Conservation (phyloP, 2,113 vertebrate genomes). For the Conger conger region DNA sequence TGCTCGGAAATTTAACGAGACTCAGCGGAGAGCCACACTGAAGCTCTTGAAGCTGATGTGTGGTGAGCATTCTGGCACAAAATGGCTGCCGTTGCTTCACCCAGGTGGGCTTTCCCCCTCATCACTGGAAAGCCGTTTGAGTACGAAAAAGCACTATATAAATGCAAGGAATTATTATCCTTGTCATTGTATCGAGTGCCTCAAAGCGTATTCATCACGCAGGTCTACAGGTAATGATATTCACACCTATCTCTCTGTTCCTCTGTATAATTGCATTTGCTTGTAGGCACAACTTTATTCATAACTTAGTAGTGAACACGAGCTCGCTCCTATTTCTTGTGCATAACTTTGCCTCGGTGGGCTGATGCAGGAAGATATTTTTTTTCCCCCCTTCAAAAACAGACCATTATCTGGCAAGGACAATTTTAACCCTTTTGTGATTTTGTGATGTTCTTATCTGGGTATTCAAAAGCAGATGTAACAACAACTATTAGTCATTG, state of each 20-base stretch:
- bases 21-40: too few species aligned
- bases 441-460: too few species aligned
- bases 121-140: too few species aligned
- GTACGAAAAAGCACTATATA: too few species aligned
- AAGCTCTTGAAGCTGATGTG: neutral
- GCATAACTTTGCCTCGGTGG: neutral
- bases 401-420: neutral
- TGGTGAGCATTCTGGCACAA: too few species aligned
- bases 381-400: neutral
- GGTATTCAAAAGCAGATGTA: too few species aligned
- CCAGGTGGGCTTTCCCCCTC: too few species aligned
- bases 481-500: too few species aligned
- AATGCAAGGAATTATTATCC: too few species aligned
- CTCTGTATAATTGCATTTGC: neutral
- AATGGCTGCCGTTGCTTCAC: too few species aligned
- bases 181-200: too few species aligned
- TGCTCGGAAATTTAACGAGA: neutral
- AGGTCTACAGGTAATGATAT: neutral
- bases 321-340: neutral
- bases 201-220: neutral
- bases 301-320: too few species aligned
- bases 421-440: neutral
- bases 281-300: neutral
- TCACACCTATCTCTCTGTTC: neutral
- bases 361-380: neutral